These are phyloP conservation scores for Arizona elegans DNA, from an alignment of 2,113 vertebrate genomes.

Conservation along the genomic window DNA sequence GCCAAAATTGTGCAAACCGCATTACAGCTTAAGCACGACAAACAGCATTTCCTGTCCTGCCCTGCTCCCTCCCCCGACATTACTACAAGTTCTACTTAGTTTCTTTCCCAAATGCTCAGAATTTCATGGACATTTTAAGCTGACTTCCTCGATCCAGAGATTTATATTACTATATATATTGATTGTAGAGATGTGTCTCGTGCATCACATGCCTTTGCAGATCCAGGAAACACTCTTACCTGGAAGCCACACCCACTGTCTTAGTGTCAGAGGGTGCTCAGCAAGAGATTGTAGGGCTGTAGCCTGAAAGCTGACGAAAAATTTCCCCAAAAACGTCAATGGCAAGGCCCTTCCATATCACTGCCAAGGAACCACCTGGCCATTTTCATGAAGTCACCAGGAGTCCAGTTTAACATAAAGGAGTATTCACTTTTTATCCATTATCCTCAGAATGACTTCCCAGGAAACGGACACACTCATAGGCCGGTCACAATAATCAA, in stretches of 20 bases:
- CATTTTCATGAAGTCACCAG: neutral
- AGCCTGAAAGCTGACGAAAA: neutral
- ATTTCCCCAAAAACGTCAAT: neutral
- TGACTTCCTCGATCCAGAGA: neutral
- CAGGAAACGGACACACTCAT: neutral
- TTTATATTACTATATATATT: neutral
- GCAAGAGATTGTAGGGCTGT: neutral
- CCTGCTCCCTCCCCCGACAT: neutral
- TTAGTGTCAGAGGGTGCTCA: no score
- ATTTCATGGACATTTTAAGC: neutral
- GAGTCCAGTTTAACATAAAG: neutral
- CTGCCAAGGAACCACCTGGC: neutral
- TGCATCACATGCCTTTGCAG: neutral
- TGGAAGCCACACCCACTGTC: no score
- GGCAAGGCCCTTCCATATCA: neutral
- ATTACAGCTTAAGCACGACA: neutral
- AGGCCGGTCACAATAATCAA: neutral
- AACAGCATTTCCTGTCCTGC: neutral
- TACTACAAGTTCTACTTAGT: neutral
- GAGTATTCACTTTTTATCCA: neutral
- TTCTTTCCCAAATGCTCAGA: neutral
- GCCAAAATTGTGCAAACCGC: neutral
- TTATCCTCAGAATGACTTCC: neutral
- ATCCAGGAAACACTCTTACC: neutral
- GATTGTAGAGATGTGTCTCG: neutral